phyloP scores from a whole-genome alignment of 2,113 vertebrate genomes.

The Platanista minor region DNA sequence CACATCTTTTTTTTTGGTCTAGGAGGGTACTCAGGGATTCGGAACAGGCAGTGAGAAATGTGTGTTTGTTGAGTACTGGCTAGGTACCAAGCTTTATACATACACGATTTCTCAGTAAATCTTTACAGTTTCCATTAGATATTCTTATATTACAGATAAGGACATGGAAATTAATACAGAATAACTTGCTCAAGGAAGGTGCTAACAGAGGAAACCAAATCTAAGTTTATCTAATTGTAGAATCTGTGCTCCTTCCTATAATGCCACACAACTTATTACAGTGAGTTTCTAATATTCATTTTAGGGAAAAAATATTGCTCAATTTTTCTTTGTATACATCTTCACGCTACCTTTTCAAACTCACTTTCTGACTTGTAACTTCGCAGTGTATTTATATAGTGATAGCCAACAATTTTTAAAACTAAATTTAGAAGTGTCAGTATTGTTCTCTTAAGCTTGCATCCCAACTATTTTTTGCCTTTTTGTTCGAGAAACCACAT shows the following conservation, averaged over 20 bases:
- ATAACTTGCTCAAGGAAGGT: constrained; percentile 13
- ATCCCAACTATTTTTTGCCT: not conserved
- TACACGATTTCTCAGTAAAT: not conserved
- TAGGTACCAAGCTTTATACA: not conserved
- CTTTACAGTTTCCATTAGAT: not conserved
- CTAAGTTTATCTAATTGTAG: not conserved
- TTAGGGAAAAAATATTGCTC: not conserved
- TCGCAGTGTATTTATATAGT: not conserved
- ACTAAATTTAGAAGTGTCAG: not conserved
- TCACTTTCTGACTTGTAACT: not conserved
- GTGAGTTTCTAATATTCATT: constrained; percentile 11
- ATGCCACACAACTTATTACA: not conserved
- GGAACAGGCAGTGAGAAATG: not conserved
- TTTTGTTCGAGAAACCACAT: constrained; percentile 25
- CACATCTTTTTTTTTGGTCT: not conserved
- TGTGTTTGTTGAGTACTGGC: not conserved
- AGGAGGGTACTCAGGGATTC: not conserved
- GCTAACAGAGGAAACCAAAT: not conserved
- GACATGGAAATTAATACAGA: not conserved
- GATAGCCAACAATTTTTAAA: not conserved
- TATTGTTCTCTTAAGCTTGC: not conserved
- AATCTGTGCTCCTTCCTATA: not conserved
- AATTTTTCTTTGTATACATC: not conserved
- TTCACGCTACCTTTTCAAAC: not conserved
- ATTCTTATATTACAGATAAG: not conserved